phyloP scores from a whole-genome alignment of 1,140 invertebrate species.

The Asbolus verrucosus region DNA sequence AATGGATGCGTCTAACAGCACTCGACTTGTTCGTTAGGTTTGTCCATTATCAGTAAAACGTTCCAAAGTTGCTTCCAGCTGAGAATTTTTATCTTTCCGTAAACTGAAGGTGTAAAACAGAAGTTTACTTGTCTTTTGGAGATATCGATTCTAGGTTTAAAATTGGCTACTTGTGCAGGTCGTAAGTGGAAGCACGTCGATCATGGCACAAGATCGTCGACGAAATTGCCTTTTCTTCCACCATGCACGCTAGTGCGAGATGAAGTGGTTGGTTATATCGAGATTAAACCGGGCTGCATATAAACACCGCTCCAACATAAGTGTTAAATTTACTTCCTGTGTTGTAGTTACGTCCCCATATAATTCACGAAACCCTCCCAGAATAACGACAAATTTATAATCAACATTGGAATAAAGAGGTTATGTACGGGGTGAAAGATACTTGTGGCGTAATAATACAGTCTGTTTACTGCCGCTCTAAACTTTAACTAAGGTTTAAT shows the following conservation, averaged over 20 bases:
- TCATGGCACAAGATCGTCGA: conserved; percentile 18
- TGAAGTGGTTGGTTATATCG: conserved; percentile 35
- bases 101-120: neutral
- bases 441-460: conserved; percentile 29
- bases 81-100: conserved; percentile 8
- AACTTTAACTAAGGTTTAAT: conserved; percentile 27
- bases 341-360: conserved; percentile 37
- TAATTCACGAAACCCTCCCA: conserved; percentile 32
- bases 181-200: conserved; percentile 30
- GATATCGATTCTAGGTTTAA: conserved; percentile 19
- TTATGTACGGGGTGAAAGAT: conserved; percentile 28
- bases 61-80: neutral
- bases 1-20: too few species aligned
- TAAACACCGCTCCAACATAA: conserved; percentile 34
- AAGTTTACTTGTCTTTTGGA: conserved; percentile 2
- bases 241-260: conserved; percentile 18
- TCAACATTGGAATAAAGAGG: conserved; percentile 41
- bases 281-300: conserved; percentile 34
- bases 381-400: conserved; percentile 43
- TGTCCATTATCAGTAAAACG: too few species aligned
- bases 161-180: conserved; percentile 35
- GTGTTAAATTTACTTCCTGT: conserved; percentile 36
- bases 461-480: conserved; percentile 19
- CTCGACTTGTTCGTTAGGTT: too few species aligned
- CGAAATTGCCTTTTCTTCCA: conserved; percentile 38